Percentiles rank a stretch among this genome's conserved stretches.
Conservation (phyloP, 2,113 vertebrate genomes). For the Halichoerus grypus region DNA sequence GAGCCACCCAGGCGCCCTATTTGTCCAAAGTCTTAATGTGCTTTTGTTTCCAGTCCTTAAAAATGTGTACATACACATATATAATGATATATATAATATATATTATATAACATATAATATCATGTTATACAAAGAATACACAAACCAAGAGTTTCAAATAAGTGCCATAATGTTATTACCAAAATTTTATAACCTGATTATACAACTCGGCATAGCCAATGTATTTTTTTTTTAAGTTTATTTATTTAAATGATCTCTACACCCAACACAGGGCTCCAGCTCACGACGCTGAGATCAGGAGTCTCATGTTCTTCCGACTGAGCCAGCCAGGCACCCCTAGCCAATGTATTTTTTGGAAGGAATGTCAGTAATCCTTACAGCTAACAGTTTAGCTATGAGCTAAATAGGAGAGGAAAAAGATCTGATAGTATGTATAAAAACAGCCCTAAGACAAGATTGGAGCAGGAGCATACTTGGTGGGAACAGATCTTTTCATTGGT, state of each 20-base stretch:
- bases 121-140: neutral
- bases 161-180: neutral
- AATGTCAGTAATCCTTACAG: neutral
- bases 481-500: neutral
- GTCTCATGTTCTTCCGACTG: neutral
- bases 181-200: neutral
- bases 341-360: neutral
- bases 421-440: neutral
- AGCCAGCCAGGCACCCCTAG: neutral
- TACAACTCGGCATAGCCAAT: neutral
- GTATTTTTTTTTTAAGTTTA: neutral
- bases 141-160: conserved; percentile 29
- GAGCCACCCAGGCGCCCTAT: too few relatives aligned
- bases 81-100: neutral
- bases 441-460: neutral
- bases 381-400: neutral
- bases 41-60: neutral
- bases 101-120: neutral
- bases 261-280: neutral
- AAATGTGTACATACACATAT: neutral
- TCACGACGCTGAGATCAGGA: neutral
- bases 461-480: neutral
- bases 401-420: neutral
- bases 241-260: neutral
- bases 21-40: neutral